Evolutionary conservation across 2,113 vertebrate genomes (phyloP), one percentile per base, ranked within the genome.

Genomic region (Brachirus orientalis): DNA sequence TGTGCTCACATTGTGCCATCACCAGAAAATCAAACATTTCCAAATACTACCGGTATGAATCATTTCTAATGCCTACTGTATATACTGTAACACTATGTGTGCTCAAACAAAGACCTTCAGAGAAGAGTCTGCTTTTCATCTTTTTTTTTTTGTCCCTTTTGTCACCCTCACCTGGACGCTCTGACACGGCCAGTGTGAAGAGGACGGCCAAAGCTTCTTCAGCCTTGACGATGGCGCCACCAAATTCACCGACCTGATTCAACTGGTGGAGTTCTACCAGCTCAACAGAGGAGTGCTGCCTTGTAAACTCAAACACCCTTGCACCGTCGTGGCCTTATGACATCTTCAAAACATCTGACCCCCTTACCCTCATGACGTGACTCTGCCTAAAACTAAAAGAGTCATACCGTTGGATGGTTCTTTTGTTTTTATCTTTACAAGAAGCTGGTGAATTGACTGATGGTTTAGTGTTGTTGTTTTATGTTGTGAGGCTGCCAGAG

Each of bases 11-110:
- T 90, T 99, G 90, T 98, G 96, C 92, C 96, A 98, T 90, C 98
- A 99, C 91, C 97, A 99, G 92, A 99, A 99, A 91, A 97, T 99
- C 82, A 98, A 96, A 85, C 97, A 99, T 91, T 99, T 99, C 93
- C 97, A 99, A 91, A 99, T 99, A 80, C 86, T 99, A 80, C 98
- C 97, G 75, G 98, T 99, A 82, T 33, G 87, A 8, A 51, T 69
- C 33, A n/a, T 58, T 2, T 59, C 37, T 45, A 0, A 18, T 20
- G 2, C 3, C 37, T 40, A 1, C 53, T 12, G 33, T 5, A 50
- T 20, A 22, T 14, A 28, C 48, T 51, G 12, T 52, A 6, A 13
- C 11, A 43, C 4, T 45, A n/a, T 45, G 28, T 28, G 40, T 43
- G n/a, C n/a, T n/a, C n/a, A n/a, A n/a, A n/a, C n/a, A n/a, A n/a